Evolutionary conservation across 1,140 invertebrate species (phyloP).

Genomic region (Drusus annulatus): DNA sequence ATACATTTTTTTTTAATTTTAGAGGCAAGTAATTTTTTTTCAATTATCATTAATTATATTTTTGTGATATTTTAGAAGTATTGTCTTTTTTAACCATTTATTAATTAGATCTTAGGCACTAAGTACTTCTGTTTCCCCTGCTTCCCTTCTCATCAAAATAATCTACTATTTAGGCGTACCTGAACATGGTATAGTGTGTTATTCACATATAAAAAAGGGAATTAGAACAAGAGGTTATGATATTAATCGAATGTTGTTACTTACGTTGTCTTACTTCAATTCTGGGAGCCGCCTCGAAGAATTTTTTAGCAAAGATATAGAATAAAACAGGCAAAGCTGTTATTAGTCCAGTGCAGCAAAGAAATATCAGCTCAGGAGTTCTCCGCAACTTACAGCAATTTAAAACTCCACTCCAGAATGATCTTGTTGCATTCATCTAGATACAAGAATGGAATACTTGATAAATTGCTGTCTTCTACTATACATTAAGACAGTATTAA

Average conservation of each 20-base stretch:
- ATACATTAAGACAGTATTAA: background rate
- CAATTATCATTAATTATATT: no score
- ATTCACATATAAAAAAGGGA: no score
- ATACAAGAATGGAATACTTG: constrained; percentile 49
- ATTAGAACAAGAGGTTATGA: background rate
- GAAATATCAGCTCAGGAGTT: constrained; percentile 71
- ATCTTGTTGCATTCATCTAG: constrained; percentile 74
- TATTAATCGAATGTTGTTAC: constrained; percentile 46
- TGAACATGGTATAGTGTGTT: no score
- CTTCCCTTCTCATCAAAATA: no score
- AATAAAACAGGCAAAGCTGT: constrained; percentile 69
- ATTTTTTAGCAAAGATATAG: constrained; percentile 70
- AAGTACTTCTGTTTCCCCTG: no score
- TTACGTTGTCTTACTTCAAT: constrained; percentile 60
- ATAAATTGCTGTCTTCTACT: no score
- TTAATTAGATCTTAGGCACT: no score
- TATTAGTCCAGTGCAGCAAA: constrained; percentile 69
- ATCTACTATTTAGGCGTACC: no score
- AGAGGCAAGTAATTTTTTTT: no score
- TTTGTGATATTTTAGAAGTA: no score
- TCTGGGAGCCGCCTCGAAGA: constrained; percentile 53
- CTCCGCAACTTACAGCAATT: constrained; percentile 71
- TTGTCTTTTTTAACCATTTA: no score
- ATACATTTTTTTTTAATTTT: no score
- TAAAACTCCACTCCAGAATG: constrained; percentile 70